Base-by-base conservation (phyloP, 1,140 invertebrate species). In the Globodera rostochiensis region DNA sequence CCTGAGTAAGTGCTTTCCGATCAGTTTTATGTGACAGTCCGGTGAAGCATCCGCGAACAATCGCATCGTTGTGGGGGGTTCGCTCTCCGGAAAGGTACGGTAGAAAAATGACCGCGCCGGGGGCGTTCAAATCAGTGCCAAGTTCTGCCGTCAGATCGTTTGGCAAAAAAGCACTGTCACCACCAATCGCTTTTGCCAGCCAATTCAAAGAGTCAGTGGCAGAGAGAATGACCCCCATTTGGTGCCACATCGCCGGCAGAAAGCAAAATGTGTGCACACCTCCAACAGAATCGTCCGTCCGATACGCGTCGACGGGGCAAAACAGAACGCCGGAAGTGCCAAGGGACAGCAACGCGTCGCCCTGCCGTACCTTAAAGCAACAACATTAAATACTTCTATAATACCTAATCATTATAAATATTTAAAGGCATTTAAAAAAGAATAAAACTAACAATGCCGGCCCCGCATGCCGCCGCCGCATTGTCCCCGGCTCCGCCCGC, bases 81-180 rank as follows among this genome's bases (percentile, higher is more conserved):
- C 82, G 83, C 73, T 83, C 82, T 11, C 82, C 82, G 3, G 82
- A 83, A 19, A 83, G 57, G 47, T 83, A 83, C 13, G 82, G 82
- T n/a, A 83, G 47, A 49, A 83, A 83, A 45, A 47, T 75, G 50
- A 66, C 60, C 2, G 50, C 0, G 66, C 6, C 9, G n/a, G 50
- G 82, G 11, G n/a, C 21, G 49, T 81, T 80, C 57, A 71, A 70
- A 21, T 57, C 45, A 5, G 1, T 19, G 15, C 80, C 69, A 21
- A 77, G 36, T 25, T 66, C 82, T 11, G 67, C 71, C 47, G 81
- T 75, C 57, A 85, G n/a, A 9, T 76, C 25, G 4, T 19, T 13
- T 19, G 71, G 45, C 21, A 13, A 50, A n/a, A 13, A 50, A n/a
- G 57, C 57, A 0, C 50, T 53, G 50, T 9, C 7, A 53, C 50